Conservation (phyloP, 2,797 vertebrate species). For the Catamblyrhynchus diadema region DNA sequence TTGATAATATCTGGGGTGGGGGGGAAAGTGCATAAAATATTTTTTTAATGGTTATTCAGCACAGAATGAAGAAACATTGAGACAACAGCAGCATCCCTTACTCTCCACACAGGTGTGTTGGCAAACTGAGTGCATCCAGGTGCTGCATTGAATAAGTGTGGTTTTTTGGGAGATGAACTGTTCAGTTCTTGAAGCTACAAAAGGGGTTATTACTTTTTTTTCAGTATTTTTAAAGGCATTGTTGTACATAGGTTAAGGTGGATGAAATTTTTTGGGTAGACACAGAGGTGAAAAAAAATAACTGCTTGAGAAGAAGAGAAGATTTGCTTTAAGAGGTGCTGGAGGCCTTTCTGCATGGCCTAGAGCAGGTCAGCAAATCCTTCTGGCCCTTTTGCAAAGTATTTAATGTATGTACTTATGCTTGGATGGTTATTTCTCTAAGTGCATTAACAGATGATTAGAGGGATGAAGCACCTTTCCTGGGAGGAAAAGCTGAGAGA, state of each 20-base stretch:
- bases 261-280: not conserved
- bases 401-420: not conserved
- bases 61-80: not conserved
- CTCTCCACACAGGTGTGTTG: fast-evolving
- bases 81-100: not conserved
- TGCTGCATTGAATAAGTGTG: not conserved
- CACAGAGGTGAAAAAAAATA: not conserved
- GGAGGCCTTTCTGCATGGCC: not conserved
- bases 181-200: not conserved
- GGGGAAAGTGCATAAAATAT: not conserved
- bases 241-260: not conserved
- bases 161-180: fast-evolving
- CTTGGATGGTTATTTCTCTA: not conserved
- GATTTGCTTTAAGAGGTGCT: not conserved
- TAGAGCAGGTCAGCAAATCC: not conserved
- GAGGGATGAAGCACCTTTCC: not conserved
- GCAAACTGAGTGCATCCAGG: not conserved
- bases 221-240: not conserved
- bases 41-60: not conserved
- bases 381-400: not conserved
- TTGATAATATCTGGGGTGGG: not conserved
- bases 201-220: not conserved
- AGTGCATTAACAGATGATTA: not conserved
- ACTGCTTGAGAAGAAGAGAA: not conserved
- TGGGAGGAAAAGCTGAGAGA: not conserved